Evolutionary conservation across 2,113 vertebrate genomes (phyloP).

Genomic region (Anolis carolinensis): DNA sequence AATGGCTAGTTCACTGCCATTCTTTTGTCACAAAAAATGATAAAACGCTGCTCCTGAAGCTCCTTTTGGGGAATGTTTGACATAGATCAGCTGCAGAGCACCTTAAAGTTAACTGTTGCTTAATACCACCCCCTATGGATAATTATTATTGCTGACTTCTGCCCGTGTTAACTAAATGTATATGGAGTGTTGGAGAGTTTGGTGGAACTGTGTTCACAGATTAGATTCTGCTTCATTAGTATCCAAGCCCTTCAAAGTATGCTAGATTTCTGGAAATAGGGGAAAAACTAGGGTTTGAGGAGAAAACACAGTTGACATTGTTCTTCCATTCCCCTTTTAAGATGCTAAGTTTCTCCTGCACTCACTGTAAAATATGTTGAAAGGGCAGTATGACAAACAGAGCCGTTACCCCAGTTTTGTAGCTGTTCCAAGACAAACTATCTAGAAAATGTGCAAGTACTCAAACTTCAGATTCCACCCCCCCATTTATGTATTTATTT

Average conservation of each 20-base stretch:
- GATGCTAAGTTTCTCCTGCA: constrained; percentile 24
- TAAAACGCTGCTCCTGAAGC: background rate
- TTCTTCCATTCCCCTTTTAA: constrained; percentile 36
- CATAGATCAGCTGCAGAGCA: constrained; percentile 1
- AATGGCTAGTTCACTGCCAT: background rate
- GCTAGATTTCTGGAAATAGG: background rate
- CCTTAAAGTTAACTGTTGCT: background rate
- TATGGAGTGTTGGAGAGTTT: background rate
- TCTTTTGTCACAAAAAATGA: background rate
- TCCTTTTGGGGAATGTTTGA: background rate
- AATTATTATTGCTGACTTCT: background rate
- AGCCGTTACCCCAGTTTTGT: constrained; percentile 43
- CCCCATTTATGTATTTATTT: accelerated
- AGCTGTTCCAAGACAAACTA: constrained; percentile 62
- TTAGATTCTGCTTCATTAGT: constrained; percentile 7
- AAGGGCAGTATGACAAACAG: constrained; percentile 48
- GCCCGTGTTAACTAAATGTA: background rate
- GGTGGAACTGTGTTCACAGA: background rate
- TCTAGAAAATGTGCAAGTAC: constrained; percentile 38
- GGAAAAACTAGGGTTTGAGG: constrained; percentile 30
- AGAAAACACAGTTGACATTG: constrained; percentile 40
- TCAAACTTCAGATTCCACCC: constrained; percentile 43
- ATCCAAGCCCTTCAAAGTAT: constrained; percentile 36
- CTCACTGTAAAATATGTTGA: constrained; percentile 41
- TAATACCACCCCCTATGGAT: background rate